Percentiles rank a stretch among this genome's conserved stretches.
Conservation (phyloP, 1,140 invertebrate genomes). For the Reticulitermes speratus region DNA sequence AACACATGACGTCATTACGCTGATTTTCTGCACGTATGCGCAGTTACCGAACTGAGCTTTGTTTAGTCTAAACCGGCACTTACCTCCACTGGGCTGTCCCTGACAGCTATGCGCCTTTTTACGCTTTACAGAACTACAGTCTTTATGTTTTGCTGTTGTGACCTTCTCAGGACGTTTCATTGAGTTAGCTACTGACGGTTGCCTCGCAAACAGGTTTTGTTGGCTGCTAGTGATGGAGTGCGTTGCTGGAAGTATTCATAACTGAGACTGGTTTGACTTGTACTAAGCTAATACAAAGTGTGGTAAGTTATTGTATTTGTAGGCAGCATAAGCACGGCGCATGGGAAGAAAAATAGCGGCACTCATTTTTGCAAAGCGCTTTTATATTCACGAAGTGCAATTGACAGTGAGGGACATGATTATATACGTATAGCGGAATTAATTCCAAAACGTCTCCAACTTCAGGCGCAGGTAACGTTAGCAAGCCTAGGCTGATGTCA, state of each 20-base stretch:
- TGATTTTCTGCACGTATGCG: too few relatives aligned
- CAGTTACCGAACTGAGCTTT: too few relatives aligned
- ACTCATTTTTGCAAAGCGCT: background rate
- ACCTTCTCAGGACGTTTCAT: constrained; percentile 9
- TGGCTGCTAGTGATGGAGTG: background rate
- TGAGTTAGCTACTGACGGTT: background rate
- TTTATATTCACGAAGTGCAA: background rate
- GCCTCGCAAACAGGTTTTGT: background rate
- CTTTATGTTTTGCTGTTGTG: background rate
- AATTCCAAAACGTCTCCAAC: too few relatives aligned
- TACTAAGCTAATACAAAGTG: background rate
- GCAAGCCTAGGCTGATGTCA: too few relatives aligned
- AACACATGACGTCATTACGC: too few relatives aligned
- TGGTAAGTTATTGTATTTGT: background rate
- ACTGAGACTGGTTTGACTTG: background rate
- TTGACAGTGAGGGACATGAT: too few relatives aligned
- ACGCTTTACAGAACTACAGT: background rate
- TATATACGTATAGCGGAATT: too few relatives aligned
- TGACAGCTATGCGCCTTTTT: background rate
- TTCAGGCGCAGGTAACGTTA: too few relatives aligned
- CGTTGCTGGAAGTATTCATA: background rate
- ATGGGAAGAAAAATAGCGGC: background rate
- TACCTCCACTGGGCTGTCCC: background rate
- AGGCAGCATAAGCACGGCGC: background rate
- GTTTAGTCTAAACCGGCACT: too few relatives aligned